Evolutionary conservation across 2,113 vertebrate genomes (phyloP).

Genomic region (Montifringilla adamsi): DNA sequence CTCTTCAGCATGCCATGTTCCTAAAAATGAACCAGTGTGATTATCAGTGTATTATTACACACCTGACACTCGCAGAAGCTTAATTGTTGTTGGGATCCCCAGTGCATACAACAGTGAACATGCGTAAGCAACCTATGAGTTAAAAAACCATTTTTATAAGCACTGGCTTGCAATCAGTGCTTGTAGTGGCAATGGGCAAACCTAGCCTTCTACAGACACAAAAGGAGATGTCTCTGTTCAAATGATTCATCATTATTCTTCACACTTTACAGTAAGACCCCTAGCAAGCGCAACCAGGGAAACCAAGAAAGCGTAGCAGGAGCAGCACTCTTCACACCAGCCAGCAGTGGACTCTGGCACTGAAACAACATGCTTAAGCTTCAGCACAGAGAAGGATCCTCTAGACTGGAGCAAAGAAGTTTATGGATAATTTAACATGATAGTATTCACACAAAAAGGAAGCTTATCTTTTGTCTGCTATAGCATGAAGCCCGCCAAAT

Average conservation of each 20-base stretch:
- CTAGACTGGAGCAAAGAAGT: not conserved
- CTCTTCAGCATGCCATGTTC: not conserved
- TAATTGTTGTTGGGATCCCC: not conserved
- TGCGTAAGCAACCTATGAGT: accelerated
- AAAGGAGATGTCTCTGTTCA: not conserved
- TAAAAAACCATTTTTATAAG: not conserved
- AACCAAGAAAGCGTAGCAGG: not conserved
- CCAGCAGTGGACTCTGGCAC: not conserved
- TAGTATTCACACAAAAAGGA: not conserved
- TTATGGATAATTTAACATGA: not conserved
- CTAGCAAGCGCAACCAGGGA: not conserved
- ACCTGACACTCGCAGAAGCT: accelerated
- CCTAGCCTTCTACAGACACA: not conserved
- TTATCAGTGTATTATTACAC: not conserved
- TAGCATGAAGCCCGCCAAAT: not conserved
- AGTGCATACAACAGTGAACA: accelerated
- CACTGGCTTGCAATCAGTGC: not conserved
- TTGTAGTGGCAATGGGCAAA: not conserved
- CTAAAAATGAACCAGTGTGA: not conserved
- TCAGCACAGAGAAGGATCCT: not conserved
- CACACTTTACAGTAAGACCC: not conserved
- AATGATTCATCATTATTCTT: not conserved
- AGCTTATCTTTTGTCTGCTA: not conserved
- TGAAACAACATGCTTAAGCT: not conserved
- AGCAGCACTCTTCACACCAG: not conserved